Percentiles rank a stretch among this genome's conserved stretches.
These are phyloP conservation scores for Siniperca chuatsi DNA, from an alignment of 2,113 vertebrate genomes.

Conservation along the genomic window DNA sequence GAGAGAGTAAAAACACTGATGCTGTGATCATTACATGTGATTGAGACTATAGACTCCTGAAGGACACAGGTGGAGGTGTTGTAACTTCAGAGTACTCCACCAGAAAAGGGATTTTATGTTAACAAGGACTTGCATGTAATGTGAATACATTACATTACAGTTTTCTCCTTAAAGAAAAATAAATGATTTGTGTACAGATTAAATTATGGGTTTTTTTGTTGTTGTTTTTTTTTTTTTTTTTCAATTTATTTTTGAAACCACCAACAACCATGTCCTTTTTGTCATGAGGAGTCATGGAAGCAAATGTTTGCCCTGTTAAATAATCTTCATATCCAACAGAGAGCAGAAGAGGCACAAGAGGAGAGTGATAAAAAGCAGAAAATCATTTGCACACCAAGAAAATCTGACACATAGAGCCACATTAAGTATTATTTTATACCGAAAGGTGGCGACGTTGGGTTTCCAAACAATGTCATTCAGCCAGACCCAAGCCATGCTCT, in stretches of 20 bases:
- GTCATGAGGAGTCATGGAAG: not conserved
- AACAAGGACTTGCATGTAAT: constrained; percentile 7
- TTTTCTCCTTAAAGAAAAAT: not conserved
- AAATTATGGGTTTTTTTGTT: not conserved
- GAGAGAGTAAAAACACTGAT: constrained; percentile 16
- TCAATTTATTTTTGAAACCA: not conserved
- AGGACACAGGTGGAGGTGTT: constrained; percentile 46
- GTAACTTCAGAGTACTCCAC: not conserved
- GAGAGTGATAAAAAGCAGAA: not conserved
- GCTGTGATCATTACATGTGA: constrained; percentile 63
- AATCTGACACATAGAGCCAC: not conserved
- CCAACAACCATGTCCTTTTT: not conserved
- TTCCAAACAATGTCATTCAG: constrained; percentile 74
- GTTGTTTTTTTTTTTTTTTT: not conserved
- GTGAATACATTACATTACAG: constrained; percentile 1
- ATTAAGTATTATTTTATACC: constrained; percentile 72
- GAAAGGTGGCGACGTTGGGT: constrained; percentile 97
- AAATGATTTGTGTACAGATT: not conserved
- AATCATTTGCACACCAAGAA: not conserved
- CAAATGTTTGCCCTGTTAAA: not conserved
- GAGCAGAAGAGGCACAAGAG: not conserved
- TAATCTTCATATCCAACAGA: not conserved
- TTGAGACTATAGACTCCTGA: constrained; percentile 36
- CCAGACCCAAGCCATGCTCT: constrained; percentile 1
- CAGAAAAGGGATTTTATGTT: constrained; percentile 17